Evolutionary conservation across 2,888 invertebrate species (phyloP).

Genomic region (Minunthozetes semirufus): DNA sequence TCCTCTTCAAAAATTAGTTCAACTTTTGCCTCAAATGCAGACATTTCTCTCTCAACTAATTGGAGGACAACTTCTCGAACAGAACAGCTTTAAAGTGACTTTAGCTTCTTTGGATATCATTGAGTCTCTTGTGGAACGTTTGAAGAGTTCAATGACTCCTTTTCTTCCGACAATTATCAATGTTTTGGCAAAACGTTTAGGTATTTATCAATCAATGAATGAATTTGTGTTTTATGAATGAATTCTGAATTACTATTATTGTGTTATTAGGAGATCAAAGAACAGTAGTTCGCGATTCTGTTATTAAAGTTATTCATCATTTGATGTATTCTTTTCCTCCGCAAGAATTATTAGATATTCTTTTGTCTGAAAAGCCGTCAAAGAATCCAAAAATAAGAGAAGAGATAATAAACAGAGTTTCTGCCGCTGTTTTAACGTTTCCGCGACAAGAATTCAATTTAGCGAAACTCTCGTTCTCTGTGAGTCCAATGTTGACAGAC

Average conservation of each 20-base stretch:
- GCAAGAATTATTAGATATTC: conserved; percentile 53
- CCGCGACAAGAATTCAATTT: conserved; percentile 67
- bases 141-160: conserved; percentile 49
- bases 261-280: conserved; percentile 51
- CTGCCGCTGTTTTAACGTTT: conserved; percentile 68
- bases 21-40: conserved; percentile 58
- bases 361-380: conserved; percentile 47
- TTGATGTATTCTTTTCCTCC: conserved; percentile 54
- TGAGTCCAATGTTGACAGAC: conserved; percentile 53
- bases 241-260: too few species aligned
- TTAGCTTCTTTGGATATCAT: conserved; percentile 52
- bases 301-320: conserved; percentile 52
- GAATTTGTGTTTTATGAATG: neutral
- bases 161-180: conserved; percentile 51
- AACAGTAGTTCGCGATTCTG: conserved; percentile 52
- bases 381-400: conserved; percentile 59
- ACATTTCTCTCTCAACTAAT: conserved; percentile 59
- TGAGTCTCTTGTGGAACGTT: conserved; percentile 49
- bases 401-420: conserved; percentile 66
- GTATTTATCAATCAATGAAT: neutral
- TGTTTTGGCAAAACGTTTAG: conserved; percentile 50
- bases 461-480: conserved; percentile 49
- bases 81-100: conserved; percentile 56
- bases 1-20: conserved; percentile 51
- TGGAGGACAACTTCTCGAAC: conserved; percentile 54